These are phyloP conservation scores for Grammomys dolichurus DNA, from an alignment of 2,113 vertebrate genomes.

Conservation along the genomic window DNA sequence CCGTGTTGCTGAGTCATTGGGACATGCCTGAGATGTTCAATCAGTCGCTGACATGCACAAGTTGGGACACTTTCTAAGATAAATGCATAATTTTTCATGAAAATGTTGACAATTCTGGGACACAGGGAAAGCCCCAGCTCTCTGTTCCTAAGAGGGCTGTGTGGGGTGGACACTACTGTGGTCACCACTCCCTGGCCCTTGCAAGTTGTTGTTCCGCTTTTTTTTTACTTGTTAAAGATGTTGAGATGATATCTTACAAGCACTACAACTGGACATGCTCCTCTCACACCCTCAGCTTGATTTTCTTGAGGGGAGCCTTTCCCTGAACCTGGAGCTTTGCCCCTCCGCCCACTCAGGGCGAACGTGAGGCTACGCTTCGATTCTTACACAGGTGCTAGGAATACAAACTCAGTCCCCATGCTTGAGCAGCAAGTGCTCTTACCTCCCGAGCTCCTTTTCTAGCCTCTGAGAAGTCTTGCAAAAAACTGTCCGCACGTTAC, in stretches of 20 bases:
- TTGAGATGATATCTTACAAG: not conserved
- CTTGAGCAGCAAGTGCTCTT: not conserved
- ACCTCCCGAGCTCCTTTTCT: not conserved
- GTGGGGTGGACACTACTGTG: rapidly evolving
- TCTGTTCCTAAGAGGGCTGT: no score
- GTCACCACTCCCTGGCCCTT: not conserved
- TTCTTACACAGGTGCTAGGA: not conserved
- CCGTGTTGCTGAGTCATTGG: rapidly evolving
- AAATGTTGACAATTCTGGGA: not conserved
- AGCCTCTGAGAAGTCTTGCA: not conserved
- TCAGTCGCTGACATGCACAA: not conserved
- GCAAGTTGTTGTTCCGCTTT: not conserved
- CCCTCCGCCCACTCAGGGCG: not conserved
- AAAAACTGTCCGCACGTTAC: not conserved
- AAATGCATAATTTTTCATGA: not conserved
- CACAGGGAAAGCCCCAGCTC: rapidly evolving
- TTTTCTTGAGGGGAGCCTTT: not conserved
- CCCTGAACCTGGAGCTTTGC: not conserved
- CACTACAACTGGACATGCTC: not conserved
- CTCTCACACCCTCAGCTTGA: not conserved
- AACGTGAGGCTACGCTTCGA: not conserved
- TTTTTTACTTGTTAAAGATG: not conserved
- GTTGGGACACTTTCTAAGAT: not conserved
- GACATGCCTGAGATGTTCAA: no score
- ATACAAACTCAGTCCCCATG: not conserved